Evolutionary conservation across 2,113 vertebrate species (phyloP).

Genomic region (Balaeniceps rex): DNA sequence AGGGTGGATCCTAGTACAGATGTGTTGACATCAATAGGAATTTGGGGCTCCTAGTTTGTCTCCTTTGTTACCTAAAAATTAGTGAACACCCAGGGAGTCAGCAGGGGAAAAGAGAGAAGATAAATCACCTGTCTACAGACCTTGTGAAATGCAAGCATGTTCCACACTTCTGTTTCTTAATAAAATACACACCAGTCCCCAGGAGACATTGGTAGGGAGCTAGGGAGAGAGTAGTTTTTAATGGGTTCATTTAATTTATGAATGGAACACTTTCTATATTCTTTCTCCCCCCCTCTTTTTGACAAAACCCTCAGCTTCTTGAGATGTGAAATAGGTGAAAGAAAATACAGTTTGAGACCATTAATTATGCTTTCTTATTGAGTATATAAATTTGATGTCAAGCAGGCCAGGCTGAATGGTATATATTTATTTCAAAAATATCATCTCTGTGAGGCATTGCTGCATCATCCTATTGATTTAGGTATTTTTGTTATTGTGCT

Average conservation of each 20-base stretch:
- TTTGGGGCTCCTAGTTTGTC: rapidly evolving
- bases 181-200: slow-evolving; percentile 18
- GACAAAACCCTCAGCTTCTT: slow-evolving; percentile 56
- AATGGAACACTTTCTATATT: slow-evolving; percentile 42
- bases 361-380: slow-evolving; percentile 81
- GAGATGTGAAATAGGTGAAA: slow-evolving; percentile 70
- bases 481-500: slow-evolving; percentile 75
- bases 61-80: neutral
- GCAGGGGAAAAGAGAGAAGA: neutral
- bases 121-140: neutral
- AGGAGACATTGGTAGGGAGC: neutral
- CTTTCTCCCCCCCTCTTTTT: neutral
- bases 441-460: slow-evolving; percentile 72
- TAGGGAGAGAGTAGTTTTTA: slow-evolving; percentile 23
- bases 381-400: slow-evolving; percentile 80
- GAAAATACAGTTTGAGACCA: slow-evolving; percentile 70
- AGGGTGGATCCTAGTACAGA: neutral
- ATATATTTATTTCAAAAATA: slow-evolving; percentile 81
- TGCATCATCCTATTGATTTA: slow-evolving; percentile 80
- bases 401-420: slow-evolving; percentile 64
- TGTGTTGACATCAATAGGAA: neutral
- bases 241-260: slow-evolving; percentile 54
- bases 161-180: slow-evolving; percentile 28
- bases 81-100: neutral
- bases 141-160: neutral